These are phyloP conservation scores for Scyliorhinus canicula DNA, from an alignment of 2,797 vertebrate genomes.

Conservation along the genomic window DNA sequence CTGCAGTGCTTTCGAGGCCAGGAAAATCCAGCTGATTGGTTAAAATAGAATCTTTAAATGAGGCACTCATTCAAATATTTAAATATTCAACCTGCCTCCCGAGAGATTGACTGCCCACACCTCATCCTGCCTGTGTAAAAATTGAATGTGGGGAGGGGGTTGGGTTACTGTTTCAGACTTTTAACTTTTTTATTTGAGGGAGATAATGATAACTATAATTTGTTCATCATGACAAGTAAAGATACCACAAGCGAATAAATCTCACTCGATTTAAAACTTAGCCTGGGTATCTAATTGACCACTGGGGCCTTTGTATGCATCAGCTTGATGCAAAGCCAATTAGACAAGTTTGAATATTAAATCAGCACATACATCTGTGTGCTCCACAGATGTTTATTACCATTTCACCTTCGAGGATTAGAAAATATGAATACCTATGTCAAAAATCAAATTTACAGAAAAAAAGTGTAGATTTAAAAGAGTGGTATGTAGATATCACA, in stretches of 20 bases:
- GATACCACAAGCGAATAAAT: background rate
- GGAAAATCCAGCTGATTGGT: background rate
- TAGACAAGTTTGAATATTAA: background rate
- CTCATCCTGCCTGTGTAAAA: background rate
- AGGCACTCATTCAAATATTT: background rate
- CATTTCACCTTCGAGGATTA: background rate
- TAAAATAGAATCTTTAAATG: background rate
- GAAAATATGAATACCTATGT: background rate
- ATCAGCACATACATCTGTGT: background rate
- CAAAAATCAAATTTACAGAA: background rate
- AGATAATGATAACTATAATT: background rate
- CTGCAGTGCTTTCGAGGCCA: background rate
- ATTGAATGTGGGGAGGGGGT: background rate
- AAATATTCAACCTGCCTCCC: background rate
- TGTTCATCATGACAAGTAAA: background rate
- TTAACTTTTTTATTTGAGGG: background rate
- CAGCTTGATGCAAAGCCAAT: background rate
- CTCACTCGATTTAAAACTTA: background rate
- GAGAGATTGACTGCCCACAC: background rate
- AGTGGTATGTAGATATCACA: background rate
- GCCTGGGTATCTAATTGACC: background rate
- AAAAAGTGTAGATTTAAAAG: background rate
- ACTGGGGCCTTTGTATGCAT: background rate
- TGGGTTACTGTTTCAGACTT: background rate
- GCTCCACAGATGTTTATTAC: background rate